Evolutionary conservation across 2,797 vertebrate species (phyloP).

Genomic region (Ciconia nigra): DNA sequence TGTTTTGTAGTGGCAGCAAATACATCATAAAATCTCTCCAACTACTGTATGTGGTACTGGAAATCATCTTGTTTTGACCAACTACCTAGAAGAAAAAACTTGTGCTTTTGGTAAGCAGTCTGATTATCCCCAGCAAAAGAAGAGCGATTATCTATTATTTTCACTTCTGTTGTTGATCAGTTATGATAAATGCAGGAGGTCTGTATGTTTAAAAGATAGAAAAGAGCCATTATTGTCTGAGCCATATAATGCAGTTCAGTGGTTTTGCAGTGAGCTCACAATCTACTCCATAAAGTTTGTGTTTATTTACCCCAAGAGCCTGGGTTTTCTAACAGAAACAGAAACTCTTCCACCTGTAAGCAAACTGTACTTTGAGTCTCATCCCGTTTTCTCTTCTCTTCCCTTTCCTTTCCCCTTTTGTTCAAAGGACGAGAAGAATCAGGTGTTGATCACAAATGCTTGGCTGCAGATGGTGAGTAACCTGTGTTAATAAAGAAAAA

Average conservation of each 20-base stretch:
- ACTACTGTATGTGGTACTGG: background rate
- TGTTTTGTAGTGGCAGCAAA: background rate
- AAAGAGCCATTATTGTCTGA: background rate
- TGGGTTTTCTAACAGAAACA: background rate
- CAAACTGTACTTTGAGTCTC: background rate
- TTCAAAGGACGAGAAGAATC: constrained; percentile 90
- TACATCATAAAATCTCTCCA: background rate
- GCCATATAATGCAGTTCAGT: background rate
- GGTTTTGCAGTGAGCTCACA: background rate
- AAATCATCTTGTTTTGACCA: background rate
- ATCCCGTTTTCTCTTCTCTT: background rate
- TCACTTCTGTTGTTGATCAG: background rate
- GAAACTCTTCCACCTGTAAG: background rate
- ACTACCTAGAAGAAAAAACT: background rate
- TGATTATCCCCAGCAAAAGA: background rate
- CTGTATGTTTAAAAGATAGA: background rate
- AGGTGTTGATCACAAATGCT: constrained; percentile 89
- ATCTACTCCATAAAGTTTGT: background rate
- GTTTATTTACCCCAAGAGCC: background rate
- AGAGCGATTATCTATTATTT: background rate
- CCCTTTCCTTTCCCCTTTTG: background rate
- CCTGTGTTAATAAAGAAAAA: background rate
- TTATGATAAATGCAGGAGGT: background rate
- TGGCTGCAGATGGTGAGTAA: constrained; percentile 91
- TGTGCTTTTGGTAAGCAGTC: background rate